Percentiles rank a stretch among this genome's conserved stretches.
Evolutionary conservation across 53 echinoderm and acorn worm species (phyloP).

Genomic region (Holothuria leucospilota): DNA sequence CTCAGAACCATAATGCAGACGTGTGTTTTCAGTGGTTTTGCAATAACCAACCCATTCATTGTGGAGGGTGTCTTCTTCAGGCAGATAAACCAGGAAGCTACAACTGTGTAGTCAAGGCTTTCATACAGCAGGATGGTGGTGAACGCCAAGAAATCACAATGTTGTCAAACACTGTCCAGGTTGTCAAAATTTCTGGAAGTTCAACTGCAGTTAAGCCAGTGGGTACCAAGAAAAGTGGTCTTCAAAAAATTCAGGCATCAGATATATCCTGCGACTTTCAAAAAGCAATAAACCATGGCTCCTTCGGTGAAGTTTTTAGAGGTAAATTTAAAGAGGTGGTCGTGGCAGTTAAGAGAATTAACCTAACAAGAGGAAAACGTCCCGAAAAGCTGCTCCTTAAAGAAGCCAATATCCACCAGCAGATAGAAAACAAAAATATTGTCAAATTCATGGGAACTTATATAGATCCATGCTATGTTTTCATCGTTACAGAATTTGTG

Average conservation of each 20-base stretch:
- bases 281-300: slow-evolving; percentile 51
- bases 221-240: neutral
- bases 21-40: slow-evolving; percentile 57
- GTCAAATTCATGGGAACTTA: slow-evolving; percentile 51
- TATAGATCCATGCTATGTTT: slow-evolving; percentile 37
- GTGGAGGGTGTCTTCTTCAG: too few relatives aligned
- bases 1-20: slow-evolving; percentile 47
- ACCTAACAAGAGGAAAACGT: slow-evolving; percentile 56
- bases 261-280: slow-evolving; percentile 48
- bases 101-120: slow-evolving; percentile 38
- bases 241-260: slow-evolving; percentile 28
- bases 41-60: too few relatives aligned
- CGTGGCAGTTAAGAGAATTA: slow-evolving; percentile 59
- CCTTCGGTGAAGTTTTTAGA: slow-evolving; percentile 55
- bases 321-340: slow-evolving; percentile 16
- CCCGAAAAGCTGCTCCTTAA: slow-evolving; percentile 56
- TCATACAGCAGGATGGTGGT: slow-evolving; percentile 28
- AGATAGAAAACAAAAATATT: slow-evolving; percentile 28
- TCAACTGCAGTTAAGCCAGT: slow-evolving; percentile 15
- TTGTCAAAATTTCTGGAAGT: slow-evolving; percentile 31
- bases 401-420: slow-evolving; percentile 54
- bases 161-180: slow-evolving; percentile 18
- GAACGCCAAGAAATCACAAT: slow-evolving; percentile 14
- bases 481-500: slow-evolving; percentile 52
- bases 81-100: slow-evolving; percentile 41